phyloP scores from a whole-genome alignment of 2,113 vertebrate species.

The Dicentrarchus labrax region DNA sequence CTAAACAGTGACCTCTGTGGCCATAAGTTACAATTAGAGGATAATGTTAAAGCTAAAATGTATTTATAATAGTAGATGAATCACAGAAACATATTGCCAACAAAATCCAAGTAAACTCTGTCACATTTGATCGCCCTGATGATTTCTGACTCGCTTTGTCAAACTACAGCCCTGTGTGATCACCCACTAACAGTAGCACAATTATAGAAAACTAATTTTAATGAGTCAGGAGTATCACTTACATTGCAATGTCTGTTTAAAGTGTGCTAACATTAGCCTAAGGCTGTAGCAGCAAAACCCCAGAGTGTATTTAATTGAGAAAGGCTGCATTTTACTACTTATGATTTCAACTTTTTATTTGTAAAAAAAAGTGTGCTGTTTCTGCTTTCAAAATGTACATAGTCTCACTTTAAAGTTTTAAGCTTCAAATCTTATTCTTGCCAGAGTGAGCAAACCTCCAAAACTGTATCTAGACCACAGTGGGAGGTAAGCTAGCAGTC shows the following conservation, averaged over 20 bases:
- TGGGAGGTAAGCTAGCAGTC: not conserved
- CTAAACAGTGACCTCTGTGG: conserved; percentile 2
- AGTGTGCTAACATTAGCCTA: not conserved
- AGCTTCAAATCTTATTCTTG: not conserved
- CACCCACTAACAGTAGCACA: not conserved
- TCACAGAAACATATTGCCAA: too few species aligned
- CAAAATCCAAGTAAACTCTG: too few species aligned
- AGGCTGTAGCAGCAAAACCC: not conserved
- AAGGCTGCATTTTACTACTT: not conserved
- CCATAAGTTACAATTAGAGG: not conserved
- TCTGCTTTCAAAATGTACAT: not conserved
- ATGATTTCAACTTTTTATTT: not conserved
- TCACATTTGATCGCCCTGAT: too few species aligned
- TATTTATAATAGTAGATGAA: too few species aligned
- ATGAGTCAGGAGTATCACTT: not conserved
- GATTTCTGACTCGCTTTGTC: too few species aligned
- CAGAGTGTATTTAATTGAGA: not conserved
- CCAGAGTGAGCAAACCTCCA: not conserved
- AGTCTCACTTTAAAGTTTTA: not conserved
- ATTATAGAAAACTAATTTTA: not conserved
- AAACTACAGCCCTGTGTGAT: too few species aligned
- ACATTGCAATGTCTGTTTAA: not conserved
- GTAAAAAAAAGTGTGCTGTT: not conserved
- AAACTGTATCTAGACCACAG: not conserved
- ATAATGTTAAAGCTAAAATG: not conserved